Base-by-base conservation (phyloP, 2,888 invertebrate species). In the Amiota minor region DNA sequence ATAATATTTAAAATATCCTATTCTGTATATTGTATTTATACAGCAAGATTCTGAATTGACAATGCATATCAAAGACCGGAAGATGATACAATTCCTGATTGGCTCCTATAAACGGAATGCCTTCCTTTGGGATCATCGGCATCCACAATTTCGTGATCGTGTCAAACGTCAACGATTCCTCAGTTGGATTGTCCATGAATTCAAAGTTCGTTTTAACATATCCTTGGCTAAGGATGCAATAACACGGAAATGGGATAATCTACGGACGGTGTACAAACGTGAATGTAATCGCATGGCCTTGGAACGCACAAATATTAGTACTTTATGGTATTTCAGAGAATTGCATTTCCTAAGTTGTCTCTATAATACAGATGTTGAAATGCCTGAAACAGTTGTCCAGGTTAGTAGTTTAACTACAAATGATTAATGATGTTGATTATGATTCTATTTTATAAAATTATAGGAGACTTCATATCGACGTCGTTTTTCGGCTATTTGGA, bases 231-330 rank as follows among this genome's bases (percentile, higher is more conserved):
- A 84, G 73, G 88, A 88, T 76, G 88, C 88, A 35, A 84, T 88
- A 53, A 88, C 88, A 11, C 83, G 88, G 0, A 88, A 88, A 74
- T 88, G 88, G 88, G 88, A 88, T 65, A 88, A 88, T 78, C 80
- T 88, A 67, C 84, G 88, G 9, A 88, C 88, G 9, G 88, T 88
- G 2, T 88, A 88, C 75, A 88, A 88, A 71, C 85, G 88, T n/a
- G 88, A 88, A 76, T 88, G 88, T 71, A 88, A 88, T 81, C 88
- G 88, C 8, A 88, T 88, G 88, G 80, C 88, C 0, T 77, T 87
- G 61, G 88, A 88, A 56, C 86, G 86, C 73, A 88, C 88, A 9
- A 88, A 88, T 71, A 81, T 88, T 9, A 88, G 88, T 75, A 87
- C 88, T 2, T 75, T 88, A 46, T 88, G 88, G 88, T 88, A 88